Evolutionary conservation across 2,113 vertebrate genomes (phyloP), one percentile per base, ranked within the genome.

Genomic region (Phaethornis superciliosus): DNA sequence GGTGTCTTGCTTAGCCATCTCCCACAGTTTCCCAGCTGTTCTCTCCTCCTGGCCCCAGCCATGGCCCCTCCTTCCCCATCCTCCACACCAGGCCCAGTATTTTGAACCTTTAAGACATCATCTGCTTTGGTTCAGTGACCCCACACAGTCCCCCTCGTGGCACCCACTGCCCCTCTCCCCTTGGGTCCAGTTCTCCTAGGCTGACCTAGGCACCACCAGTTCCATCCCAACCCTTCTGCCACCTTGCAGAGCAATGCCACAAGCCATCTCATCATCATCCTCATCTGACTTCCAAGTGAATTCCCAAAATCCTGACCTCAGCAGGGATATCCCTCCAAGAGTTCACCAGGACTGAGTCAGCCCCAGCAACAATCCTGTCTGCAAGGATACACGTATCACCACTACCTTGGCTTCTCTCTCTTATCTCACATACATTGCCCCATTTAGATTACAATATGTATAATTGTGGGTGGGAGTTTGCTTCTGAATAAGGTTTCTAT

Each of bases 81-180:
- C 27, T 80, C 49, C 71, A 68, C 28, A 76, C 5, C 24, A 52
- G 33, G 47, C 40, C 44, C 42, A 67, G 19, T 15, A 7, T 67
- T 80, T 10, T 26, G 37, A 54, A 42, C 32, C 79, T 74, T 60
- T 68, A 55, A 64, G 64, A 69, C 0, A 0, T 30, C 1, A 0
- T 22, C 5, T 0, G 0, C 40, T 44, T 51, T 30, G 28, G 24
- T 44, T 81, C 52, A 83, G 46, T 5, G 60, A 71, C 5, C 8
- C 22, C 0, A 0, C 28, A 33, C 47, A 88, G 59, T 7, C 11
- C 3, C 2, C 1, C 1, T 6, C 33, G 2, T 16, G 60, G 22
- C 67, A 83, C 58, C 22, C 11, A 1, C 20, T 10, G 20, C 6
- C 52, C 16, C 9, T 32, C 9, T 58, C 30, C 15, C 24, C 19